Base-by-base conservation (phyloP, 2,113 vertebrate genomes). In the Macquaria ambigua region DNA sequence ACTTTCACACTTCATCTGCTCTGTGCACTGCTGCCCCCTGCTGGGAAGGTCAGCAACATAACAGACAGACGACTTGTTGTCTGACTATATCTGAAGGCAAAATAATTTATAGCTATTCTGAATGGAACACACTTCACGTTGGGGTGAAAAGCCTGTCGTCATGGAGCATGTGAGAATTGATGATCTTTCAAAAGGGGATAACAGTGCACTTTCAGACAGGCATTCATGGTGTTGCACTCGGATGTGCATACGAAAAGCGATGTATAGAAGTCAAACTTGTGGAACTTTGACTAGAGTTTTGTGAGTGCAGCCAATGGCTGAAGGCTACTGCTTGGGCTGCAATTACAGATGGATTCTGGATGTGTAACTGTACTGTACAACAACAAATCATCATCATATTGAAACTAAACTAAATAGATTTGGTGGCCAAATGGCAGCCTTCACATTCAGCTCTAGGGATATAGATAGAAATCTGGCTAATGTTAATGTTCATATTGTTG, bases 1-100 rank as follows among this genome's bases (percentile, higher is more conserved):
- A 39, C 31, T 62, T 39, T 53, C 67, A 52, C 43, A 39, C 28
- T 71, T 39, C 8, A 18, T 70, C 64, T 61, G 58, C 34, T 53
- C 68, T 53, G 67, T 15, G 58, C 67, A 53, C 15, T 53, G 43
- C 58, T 80, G 67, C 68, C 55, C 56, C 43, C 78, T 80, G 31
- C 28, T 80, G 56, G 55, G 2, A 5, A 37, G 25, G 39, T 48
- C 20, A 39, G 14, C 43, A 11, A 3, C 31, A 23, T n/a, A 10
- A 48, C 73, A 63, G 46, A 20, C 20, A 39, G 46, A 64, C 8
- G 8, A 62, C 9, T 16, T 34, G 16, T 62, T 62, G 12, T 62
- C 15, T 37, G 50, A 18, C 50, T 52, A 18, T 7, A 16, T 37
- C 61, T 37, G 8, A 10, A 37, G 31, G 16, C 16, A 34, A 34